Percentiles rank a stretch among this genome's conserved stretches.
Evolutionary conservation across 2,113 vertebrate genomes (phyloP).

Genomic region (Phylloscopus trochiloides): DNA sequence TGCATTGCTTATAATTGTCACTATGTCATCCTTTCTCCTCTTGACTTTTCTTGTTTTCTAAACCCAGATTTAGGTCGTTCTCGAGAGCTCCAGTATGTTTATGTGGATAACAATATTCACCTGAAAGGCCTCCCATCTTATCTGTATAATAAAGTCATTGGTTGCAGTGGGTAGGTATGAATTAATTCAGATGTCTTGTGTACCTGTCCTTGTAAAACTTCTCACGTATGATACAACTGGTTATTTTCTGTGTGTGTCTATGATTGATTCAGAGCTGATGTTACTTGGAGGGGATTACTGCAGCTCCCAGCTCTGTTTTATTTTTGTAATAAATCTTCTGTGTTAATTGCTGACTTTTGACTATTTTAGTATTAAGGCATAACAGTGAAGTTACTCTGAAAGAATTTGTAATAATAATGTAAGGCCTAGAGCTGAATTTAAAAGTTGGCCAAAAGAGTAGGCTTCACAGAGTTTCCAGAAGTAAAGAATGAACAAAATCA

Average conservation of each 20-base stretch:
- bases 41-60: conserved; percentile 32
- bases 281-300: not conserved
- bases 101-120: conserved; percentile 88
- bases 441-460: not conserved
- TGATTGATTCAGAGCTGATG: not conserved
- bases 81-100: conserved; percentile 91
- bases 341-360: conserved; percentile 10
- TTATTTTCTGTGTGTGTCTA: not conserved
- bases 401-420: not conserved
- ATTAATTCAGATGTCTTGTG: not conserved
- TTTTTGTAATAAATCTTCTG: not conserved
- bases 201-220: not conserved
- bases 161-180: conserved; percentile 88
- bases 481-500: not conserved
- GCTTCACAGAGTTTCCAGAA: not conserved
- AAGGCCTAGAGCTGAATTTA: not conserved
- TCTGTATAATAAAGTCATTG: conserved; percentile 95
- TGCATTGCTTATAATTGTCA: not conserved
- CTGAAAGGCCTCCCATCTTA: conserved; percentile 84
- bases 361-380: not conserved
- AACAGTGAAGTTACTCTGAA: conserved; percentile 1
- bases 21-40: not conserved
- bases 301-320: not conserved
- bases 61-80: conserved; percentile 92
- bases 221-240: not conserved